These are phyloP conservation scores for Craseonycteris thonglongyai DNA, from an alignment of 2,113 vertebrate species.

Conservation along the genomic window DNA sequence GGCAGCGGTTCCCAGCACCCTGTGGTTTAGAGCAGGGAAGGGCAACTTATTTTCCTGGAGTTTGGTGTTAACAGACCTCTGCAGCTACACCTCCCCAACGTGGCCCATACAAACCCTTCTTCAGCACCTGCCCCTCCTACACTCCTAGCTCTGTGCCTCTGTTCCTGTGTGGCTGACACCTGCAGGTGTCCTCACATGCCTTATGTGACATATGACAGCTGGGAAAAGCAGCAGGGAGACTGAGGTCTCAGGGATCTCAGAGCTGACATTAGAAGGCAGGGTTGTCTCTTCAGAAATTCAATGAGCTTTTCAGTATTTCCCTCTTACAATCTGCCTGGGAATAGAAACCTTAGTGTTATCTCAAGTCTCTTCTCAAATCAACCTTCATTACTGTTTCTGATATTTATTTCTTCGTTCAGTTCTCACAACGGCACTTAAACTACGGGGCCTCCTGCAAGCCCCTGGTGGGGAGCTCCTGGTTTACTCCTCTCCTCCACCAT, in stretches of 20 bases:
- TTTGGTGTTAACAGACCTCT: neutral
- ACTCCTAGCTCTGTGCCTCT: neutral
- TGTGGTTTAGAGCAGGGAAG: neutral
- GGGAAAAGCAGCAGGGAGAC: neutral
- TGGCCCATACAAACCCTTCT: neutral
- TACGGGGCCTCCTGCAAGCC: neutral
- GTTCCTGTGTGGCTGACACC: neutral
- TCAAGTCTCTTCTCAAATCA: neutral
- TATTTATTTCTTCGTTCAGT: neutral
- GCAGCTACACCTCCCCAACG: neutral
- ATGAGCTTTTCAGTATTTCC: neutral
- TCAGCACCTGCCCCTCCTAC: neutral
- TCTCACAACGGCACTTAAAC: neutral
- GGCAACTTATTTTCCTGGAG: neutral
- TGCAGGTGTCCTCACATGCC: too few relatives aligned
- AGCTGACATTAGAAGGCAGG: neutral
- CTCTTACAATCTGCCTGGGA: neutral
- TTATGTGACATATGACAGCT: neutral
- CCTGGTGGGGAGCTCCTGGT: fast-evolving
- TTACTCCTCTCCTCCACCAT: fast-evolving
- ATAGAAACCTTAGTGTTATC: neutral
- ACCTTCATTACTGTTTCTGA: neutral
- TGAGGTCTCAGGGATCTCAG: neutral
- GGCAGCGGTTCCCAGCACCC: neutral
- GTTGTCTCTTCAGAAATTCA: neutral